Percentiles rank a stretch among this genome's conserved stretches.
These are phyloP conservation scores for Sus cebifrons DNA, from an alignment of 2,797 vertebrate species.

Conservation along the genomic window DNA sequence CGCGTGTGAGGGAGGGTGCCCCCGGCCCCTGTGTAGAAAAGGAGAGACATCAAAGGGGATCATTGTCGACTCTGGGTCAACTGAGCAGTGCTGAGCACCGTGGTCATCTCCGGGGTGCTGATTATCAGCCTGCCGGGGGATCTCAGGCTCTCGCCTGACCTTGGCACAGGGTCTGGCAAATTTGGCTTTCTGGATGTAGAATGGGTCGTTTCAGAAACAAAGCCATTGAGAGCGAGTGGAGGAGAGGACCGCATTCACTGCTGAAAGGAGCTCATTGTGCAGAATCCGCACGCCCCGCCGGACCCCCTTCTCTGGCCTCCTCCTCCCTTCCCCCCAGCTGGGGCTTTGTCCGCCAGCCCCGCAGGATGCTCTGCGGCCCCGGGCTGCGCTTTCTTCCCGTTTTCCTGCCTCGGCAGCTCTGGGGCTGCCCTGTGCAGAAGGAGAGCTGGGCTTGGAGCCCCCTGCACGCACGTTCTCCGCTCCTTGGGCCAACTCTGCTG, in stretches of 20 bases:
- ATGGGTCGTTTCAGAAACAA: conserved; percentile 67
- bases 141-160: conserved; percentile 74
- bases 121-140: conserved; percentile 2
- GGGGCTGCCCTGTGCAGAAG: conserved; percentile 31
- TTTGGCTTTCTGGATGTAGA: conserved; percentile 73
- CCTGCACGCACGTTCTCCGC: neutral
- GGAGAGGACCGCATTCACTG: conserved; percentile 46
- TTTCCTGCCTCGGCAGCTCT: conserved; percentile 71
- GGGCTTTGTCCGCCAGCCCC: conserved; percentile 56
- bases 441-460: neutral
- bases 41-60: conserved; percentile 22
- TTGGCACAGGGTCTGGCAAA: conserved; percentile 70
- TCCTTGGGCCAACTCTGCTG: conserved; percentile 68
- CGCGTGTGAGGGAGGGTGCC: neutral
- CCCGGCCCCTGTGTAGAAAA: neutral
- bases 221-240: conserved; percentile 63
- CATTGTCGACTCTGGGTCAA: conserved; percentile 20
- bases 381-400: conserved; percentile 57
- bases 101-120: neutral
- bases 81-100: neutral
- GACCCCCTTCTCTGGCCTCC: conserved; percentile 66
- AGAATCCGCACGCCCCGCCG: neutral
- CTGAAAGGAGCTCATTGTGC: conserved; percentile 80
- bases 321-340: conserved; percentile 73
- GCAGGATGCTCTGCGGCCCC: neutral